Evolutionary conservation across 2,888 invertebrate genomes (phyloP).

Genomic region (Automeris io): DNA sequence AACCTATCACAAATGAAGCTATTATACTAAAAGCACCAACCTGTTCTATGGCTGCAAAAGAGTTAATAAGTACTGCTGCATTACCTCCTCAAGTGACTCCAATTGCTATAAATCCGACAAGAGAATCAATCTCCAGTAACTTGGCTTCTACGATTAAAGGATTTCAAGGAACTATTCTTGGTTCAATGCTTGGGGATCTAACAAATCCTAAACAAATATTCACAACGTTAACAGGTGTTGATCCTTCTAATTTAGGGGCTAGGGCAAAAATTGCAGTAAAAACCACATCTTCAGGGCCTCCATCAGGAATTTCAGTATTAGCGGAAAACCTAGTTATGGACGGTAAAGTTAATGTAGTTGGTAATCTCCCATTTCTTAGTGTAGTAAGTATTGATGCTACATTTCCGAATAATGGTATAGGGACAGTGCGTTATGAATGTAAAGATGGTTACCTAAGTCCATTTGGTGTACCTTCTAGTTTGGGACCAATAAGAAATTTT

Average conservation of each 20-base stretch:
- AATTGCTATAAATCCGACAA: too few relatives aligned
- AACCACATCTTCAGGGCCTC: conserved; percentile 16
- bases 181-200: not conserved
- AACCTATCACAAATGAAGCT: not conserved
- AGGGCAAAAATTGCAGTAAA: conserved; percentile 19
- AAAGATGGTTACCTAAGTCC: conserved; percentile 7
- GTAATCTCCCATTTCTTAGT: conserved; percentile 32
- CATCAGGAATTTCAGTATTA: conserved; percentile 19
- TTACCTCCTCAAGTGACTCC: not conserved
- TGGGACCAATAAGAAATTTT: not conserved
- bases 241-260: conserved; percentile 9
- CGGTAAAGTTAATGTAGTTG: conserved; percentile 29
- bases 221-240: conserved; percentile 5
- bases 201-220: conserved; percentile 2
- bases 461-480: not conserved
- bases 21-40: not conserved
- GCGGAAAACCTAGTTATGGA: conserved; percentile 33
- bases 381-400: conserved; percentile 34
- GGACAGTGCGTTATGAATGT: conserved; percentile 21
- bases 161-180: not conserved
- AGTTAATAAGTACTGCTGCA: not conserved
- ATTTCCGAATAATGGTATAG: conserved; percentile 24
- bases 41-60: not conserved
- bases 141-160: not conserved
- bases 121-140: not conserved